Evolutionary conservation across 2,888 invertebrate genomes (phyloP).

Genomic region (Trachelus tabidus): DNA sequence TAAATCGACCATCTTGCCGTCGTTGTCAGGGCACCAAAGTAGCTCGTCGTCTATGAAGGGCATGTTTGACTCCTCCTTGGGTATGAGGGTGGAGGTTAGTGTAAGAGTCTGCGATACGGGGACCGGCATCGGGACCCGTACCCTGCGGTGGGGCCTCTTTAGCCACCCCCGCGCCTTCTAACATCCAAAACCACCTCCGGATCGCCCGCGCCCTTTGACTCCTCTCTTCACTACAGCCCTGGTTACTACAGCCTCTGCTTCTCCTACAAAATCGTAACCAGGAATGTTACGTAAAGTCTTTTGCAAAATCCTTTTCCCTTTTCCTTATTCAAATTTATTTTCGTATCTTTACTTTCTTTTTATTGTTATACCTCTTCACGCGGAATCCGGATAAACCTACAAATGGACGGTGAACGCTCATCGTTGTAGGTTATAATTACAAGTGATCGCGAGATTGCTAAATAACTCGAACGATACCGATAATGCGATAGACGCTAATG

Average conservation of each 20-base stretch:
- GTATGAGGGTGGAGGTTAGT: slow-evolving; percentile 63
- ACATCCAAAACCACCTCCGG: slow-evolving; percentile 62
- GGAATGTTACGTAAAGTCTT: no score
- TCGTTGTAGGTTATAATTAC: neutral
- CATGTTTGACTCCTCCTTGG: slow-evolving; percentile 75
- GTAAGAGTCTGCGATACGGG: slow-evolving; percentile 64
- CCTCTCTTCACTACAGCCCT: slow-evolving; percentile 21
- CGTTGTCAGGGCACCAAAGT: slow-evolving; percentile 94
- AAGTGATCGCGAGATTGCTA: neutral
- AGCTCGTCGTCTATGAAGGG: slow-evolving; percentile 97
- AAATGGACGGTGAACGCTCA: no score
- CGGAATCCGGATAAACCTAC: no score
- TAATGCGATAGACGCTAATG: slow-evolving; percentile 46
- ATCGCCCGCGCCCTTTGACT: slow-evolving; percentile 31
- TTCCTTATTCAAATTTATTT: no score
- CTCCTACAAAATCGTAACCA: neutral
- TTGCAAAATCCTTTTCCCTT: no score
- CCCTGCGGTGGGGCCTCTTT: slow-evolving; percentile 64
- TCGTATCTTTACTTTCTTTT: no score
- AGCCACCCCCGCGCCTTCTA: slow-evolving; percentile 65
- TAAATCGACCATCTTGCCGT: slow-evolving; percentile 93
- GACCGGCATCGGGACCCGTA: slow-evolving; percentile 66
- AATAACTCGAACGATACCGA: slow-evolving; percentile 20
- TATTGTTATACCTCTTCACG: no score
- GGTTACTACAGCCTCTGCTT: neutral